phyloP scores from a whole-genome alignment of 2,888 invertebrate genomes.

The Pollenia angustigena region DNA sequence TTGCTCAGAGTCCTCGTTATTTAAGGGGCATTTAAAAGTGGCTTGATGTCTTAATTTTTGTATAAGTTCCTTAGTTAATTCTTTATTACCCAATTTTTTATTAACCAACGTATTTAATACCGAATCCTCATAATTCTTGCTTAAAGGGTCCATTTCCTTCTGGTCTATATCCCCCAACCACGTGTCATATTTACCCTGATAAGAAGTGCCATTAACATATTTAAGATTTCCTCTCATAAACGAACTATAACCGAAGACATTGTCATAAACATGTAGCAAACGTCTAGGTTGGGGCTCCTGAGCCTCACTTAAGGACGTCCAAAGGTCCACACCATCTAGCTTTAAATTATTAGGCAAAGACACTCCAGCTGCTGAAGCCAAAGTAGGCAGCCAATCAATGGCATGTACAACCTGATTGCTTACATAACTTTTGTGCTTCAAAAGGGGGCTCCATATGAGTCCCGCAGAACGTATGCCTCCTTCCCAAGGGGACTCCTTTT shows the following conservation, averaged over 20 bases:
- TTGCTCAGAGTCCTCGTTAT: slow-evolving; percentile 66
- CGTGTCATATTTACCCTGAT: slow-evolving; percentile 77
- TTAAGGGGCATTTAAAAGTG: slow-evolving; percentile 77
- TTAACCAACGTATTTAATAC: slow-evolving; percentile 79
- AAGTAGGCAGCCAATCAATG: slow-evolving; percentile 93
- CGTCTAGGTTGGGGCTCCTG: slow-evolving; percentile 76
- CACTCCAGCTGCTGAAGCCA: slow-evolving; percentile 83
- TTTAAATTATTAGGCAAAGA: slow-evolving; percentile 79
- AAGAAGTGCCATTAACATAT: slow-evolving; percentile 81
- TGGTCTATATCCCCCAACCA: slow-evolving; percentile 80
- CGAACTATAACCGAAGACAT: slow-evolving; percentile 84
- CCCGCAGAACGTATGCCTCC: slow-evolving; percentile 92
- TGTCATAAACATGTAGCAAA: slow-evolving; percentile 89
- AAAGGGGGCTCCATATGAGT: slow-evolving; percentile 89
- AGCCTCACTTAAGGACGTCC: slow-evolving; percentile 86
- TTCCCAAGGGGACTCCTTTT: slow-evolving; percentile 93
- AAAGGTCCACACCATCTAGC: slow-evolving; percentile 89
- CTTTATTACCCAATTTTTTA: slow-evolving; percentile 62
- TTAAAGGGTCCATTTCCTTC: slow-evolving; percentile 77
- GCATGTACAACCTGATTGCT: slow-evolving; percentile 90
- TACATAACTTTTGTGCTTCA: slow-evolving; percentile 85
- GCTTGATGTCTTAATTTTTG: slow-evolving; percentile 77
- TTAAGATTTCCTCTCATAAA: slow-evolving; percentile 80
- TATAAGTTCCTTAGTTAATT: slow-evolving; percentile 75
- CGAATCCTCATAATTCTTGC: slow-evolving; percentile 76